Base-by-base conservation (phyloP, 2,797 vertebrate species). In the Varecia variegata region DNA sequence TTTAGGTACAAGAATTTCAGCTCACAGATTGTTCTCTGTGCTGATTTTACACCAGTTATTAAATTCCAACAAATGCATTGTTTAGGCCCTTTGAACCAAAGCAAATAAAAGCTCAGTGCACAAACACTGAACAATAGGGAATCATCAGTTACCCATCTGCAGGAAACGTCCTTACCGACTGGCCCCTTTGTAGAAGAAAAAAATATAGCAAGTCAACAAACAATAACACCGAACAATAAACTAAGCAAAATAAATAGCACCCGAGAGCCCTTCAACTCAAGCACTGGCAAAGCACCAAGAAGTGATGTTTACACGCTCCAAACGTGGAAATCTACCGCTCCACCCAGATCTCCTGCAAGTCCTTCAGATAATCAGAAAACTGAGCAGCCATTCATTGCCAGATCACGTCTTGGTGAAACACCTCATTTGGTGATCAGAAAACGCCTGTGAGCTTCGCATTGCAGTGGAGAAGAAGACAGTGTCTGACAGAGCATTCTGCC, bases 121-220 rank as follows among this genome's bases (percentile, higher is more conserved):
- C 94, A 71, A 56, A 79, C 92, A 38, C 12, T 0, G 45, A 97
- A 97, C 97, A 97, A 97, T 96, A 73, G 96, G 32, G 90, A 70
- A 40, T 71, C 97, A 97, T 97, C 97, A 89, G 76, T 96, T 97
- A 95, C 89, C 94, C 92, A 88, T 94, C 94, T 52, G 79, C 94
- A 96, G 96, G 97, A 97, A 96, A 2, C 85, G 77, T 95, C 77
- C 89, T 94, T 90, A 80, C 56, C 1, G 0, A 79, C 86, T 7
- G 70, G 97, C 18, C 86, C 79, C 90, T 97, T 97, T 93, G 95
- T 94, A 52, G 70, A 65, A 76, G 60, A 60, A n/a, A 85, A 95
- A 87, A 94, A 97, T 67, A 89, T 10, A 84, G 84, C 96, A 85
- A 97, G 93, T 92, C 97, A 92, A 96, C 93, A 97, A 97, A 97